Evolutionary conservation across 2,113 vertebrate species (phyloP).

Genomic region (Rhodinocichla rosea): DNA sequence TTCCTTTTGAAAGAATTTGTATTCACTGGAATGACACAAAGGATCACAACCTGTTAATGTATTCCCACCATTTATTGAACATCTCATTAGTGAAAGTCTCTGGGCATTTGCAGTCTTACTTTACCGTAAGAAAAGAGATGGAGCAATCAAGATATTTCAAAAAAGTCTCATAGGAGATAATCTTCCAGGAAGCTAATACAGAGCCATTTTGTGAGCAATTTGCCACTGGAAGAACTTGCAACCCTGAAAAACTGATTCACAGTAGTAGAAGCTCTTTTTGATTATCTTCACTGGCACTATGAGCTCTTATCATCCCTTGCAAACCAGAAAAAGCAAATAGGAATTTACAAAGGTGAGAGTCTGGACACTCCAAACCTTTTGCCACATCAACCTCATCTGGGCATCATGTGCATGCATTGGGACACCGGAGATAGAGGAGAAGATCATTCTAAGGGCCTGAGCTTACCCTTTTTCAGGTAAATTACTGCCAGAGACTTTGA

Average conservation of each 20-base stretch:
- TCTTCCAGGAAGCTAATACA: not conserved
- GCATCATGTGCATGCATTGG: not conserved
- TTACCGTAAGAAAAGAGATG: not conserved
- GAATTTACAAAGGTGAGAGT: not conserved
- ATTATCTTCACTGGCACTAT: not conserved
- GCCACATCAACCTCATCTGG: not conserved
- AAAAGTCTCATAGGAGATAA: not conserved
- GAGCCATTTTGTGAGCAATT: not conserved
- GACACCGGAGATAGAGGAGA: not conserved
- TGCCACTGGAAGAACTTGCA: not conserved
- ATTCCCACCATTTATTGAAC: not conserved
- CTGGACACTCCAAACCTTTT: not conserved
- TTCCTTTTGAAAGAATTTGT: not conserved
- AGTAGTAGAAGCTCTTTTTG: not conserved
- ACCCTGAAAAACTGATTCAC: not conserved
- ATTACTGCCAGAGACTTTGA: not conserved
- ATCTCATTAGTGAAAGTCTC: not conserved
- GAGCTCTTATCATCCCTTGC: not conserved
- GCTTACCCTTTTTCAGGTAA: not conserved
- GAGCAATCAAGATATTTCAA: not conserved
- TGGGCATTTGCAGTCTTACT: not conserved
- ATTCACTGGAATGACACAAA: not conserved
- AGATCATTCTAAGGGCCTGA: not conserved
- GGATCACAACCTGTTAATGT: not conserved
- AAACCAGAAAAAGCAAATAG: not conserved